Percentiles rank a stretch among this genome's conserved stretches.
phyloP scores from a whole-genome alignment of 2,113 vertebrate genomes.

The Smithornis capensis region DNA sequence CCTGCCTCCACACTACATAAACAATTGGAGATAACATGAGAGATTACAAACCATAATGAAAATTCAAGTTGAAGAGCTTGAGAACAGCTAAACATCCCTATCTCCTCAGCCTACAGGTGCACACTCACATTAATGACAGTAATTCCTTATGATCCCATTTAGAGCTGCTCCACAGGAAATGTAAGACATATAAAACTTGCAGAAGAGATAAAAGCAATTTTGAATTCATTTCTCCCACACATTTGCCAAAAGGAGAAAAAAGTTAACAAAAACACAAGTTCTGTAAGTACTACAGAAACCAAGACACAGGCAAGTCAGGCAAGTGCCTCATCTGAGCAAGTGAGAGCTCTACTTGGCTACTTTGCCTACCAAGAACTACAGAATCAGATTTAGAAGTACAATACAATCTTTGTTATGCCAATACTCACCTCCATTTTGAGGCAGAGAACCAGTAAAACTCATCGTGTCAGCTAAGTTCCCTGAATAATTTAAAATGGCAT shows the following conservation, averaged over 20 bases:
- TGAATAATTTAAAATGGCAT: neutral
- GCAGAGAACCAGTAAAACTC: neutral
- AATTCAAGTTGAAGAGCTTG: neutral
- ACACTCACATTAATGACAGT: rapidly evolving
- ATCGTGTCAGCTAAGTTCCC: neutral
- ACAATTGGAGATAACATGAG: rapidly evolving
- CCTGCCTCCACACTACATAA: rapidly evolving
- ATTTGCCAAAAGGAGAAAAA: neutral
- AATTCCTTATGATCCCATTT: neutral
- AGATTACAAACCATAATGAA: rapidly evolving
- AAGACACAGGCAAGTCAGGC: neutral
- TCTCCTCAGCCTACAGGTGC: neutral
- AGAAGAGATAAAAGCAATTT: neutral
- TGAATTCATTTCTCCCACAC: neutral
- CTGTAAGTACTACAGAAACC: neutral
- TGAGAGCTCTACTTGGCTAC: neutral
- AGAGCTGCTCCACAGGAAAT: neutral
- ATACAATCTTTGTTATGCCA: neutral
- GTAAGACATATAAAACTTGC: neutral
- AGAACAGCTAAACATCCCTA: rapidly evolving
- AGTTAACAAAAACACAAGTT: rapidly evolving
- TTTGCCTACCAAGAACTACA: neutral
- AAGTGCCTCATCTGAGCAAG: neutral
- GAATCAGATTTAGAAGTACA: neutral
- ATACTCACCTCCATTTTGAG: neutral